Conservation (phyloP, 2,113 vertebrate genomes). For the Hiodon alosoides region DNA sequence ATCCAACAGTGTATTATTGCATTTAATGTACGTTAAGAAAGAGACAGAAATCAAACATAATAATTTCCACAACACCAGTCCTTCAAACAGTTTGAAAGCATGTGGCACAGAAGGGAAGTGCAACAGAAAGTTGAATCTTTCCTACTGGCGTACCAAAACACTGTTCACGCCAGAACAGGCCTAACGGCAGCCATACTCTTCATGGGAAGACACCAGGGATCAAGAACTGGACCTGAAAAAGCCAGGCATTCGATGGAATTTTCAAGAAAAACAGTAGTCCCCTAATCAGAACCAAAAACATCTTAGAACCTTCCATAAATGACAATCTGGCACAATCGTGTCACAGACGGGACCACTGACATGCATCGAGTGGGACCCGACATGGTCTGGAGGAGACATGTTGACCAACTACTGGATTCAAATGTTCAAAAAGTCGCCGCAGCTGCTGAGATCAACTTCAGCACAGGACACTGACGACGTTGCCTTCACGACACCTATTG, state of each 20-base stretch:
- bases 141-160: conserved; percentile 10
- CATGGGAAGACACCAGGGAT: conserved; percentile 9
- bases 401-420: no score
- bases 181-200: conserved; percentile 7
- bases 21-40: no score
- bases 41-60: no score
- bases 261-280: neutral
- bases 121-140: conserved; percentile 11
- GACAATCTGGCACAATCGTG: conserved; percentile 1
- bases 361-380: no score
- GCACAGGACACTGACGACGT: no score
- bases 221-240: conserved; percentile 7
- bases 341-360: neutral
- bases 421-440: no score
- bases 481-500: no score
- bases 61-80: no score
- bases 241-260: conserved; percentile 6
- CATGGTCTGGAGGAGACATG: no score
- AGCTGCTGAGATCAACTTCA: no score
- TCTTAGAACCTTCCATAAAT: neutral
- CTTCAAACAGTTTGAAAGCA: conserved; percentile 17
- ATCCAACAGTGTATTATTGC: no score
- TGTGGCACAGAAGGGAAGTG: neutral
- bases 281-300: neutral
- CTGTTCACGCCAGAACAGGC: conserved; percentile 1